These are phyloP conservation scores for Camponotus fellah DNA, from an alignment of 2,888 invertebrate genomes.

Conservation along the genomic window DNA sequence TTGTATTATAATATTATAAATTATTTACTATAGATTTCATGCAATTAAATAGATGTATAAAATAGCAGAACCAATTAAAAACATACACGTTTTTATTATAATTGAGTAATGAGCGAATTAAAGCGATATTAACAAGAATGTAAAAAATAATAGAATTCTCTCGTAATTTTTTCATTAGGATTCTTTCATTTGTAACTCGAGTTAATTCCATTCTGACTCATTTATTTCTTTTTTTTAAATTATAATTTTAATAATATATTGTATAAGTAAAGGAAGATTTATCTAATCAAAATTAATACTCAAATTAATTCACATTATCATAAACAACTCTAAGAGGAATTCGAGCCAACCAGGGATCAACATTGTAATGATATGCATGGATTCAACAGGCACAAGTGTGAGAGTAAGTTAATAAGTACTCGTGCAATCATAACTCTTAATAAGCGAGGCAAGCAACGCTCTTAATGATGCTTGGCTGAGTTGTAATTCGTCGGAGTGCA, in stretches of 20 bases:
- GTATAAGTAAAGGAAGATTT: background rate
- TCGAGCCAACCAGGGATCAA: background rate
- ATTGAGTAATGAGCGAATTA: background rate
- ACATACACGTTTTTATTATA: background rate
- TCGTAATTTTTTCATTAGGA: background rate
- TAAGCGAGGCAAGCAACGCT: constrained; percentile 68
- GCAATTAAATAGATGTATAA: background rate
- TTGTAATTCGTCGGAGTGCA: constrained; percentile 71
- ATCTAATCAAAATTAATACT: constrained; percentile 10
- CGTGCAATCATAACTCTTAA: constrained; percentile 72
- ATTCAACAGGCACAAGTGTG: constrained; percentile 36
- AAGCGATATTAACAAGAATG: background rate
- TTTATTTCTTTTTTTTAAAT: background rate
- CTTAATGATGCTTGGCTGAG: constrained; percentile 69
- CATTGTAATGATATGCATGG: constrained; percentile 28
- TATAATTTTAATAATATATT: background rate
- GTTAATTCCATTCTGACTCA: background rate
- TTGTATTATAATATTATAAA: no score
- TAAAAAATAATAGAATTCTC: background rate
- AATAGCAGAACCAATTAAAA: background rate
- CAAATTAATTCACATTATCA: background rate
- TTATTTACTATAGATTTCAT: background rate
- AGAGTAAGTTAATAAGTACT: constrained; percentile 67
- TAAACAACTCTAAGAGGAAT: constrained; percentile 2
- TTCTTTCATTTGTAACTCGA: background rate